phyloP scores from a whole-genome alignment of 2,888 invertebrate species.

The Ptychoptera albimana region DNA sequence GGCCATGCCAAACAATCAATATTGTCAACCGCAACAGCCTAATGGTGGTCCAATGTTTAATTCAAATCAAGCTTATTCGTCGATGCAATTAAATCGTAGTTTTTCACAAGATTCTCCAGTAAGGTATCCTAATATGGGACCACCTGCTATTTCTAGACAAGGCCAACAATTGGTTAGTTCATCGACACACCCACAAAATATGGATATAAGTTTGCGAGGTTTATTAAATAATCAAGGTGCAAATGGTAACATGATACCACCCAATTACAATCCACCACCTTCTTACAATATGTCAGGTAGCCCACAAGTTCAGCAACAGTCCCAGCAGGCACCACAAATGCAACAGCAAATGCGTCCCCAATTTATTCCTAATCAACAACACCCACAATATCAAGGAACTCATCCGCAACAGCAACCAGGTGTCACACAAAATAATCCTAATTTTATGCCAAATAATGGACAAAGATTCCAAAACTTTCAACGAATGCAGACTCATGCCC shows the following conservation, averaged over 20 bases:
- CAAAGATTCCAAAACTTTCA: conserved; percentile 28
- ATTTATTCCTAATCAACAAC: conserved; percentile 23
- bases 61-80: conserved; percentile 21
- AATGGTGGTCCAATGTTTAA: conserved; percentile 1
- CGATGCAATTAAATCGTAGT: conserved; percentile 26
- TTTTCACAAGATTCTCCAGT: conserved; percentile 25
- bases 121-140: conserved; percentile 22
- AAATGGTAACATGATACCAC: conserved; percentile 16
- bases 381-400: conserved; percentile 28
- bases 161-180: conserved; percentile 44
- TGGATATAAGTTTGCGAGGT: conserved; percentile 34
- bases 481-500: conserved; percentile 37
- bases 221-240: conserved; percentile 29
- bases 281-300: conserved; percentile 20
- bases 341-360: conserved; percentile 28
- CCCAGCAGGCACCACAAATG: conserved; percentile 14
- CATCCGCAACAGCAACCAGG: conserved; percentile 26
- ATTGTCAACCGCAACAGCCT: conserved; percentile 7
- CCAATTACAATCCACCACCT: conserved; percentile 2
- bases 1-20: no score
- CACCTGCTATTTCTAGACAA: conserved; percentile 29
- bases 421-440: conserved; percentile 28
- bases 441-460: conserved; percentile 31
- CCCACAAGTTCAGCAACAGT: conserved; percentile 26
- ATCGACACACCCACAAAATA: conserved; percentile 46